Evolutionary conservation across 2,113 vertebrate species (phyloP).

Genomic region (Ariopsis seemanni): DNA sequence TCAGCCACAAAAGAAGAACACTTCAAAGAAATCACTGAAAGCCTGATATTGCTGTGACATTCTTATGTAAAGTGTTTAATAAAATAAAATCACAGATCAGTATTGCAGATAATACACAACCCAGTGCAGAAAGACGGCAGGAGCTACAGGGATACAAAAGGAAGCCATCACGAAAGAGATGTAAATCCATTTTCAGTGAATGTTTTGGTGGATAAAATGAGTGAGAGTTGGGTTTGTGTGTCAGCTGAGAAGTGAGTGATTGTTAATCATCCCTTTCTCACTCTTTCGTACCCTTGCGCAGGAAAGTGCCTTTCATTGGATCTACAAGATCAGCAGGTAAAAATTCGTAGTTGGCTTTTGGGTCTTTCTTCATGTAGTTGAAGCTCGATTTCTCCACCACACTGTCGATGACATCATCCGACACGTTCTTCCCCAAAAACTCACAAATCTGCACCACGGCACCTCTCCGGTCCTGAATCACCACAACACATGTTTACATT

Average conservation of each 20-base stretch:
- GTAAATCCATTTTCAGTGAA: not conserved
- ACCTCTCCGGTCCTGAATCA: conserved; percentile 62
- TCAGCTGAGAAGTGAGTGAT: not conserved
- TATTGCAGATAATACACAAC: not conserved
- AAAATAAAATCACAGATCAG: not conserved
- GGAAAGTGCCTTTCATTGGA: conserved; percentile 42
- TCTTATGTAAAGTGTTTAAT: not conserved
- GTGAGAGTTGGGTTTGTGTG: not conserved
- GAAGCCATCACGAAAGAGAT: not conserved
- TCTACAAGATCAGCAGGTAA: conserved; percentile 44
- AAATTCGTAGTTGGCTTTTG: conserved; percentile 61
- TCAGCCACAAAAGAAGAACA: no score
- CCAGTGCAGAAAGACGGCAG: not conserved
- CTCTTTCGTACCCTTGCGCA: conserved; percentile 59
- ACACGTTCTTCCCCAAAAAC: conserved; percentile 66
- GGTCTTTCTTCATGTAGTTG: conserved; percentile 64
- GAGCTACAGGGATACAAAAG: not conserved
- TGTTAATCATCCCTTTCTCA: not conserved
- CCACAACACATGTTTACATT: not conserved
- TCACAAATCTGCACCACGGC: conserved; percentile 64
- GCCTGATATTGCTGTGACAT: no score
- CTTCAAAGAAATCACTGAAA: no score
- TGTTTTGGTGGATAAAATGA: not conserved
- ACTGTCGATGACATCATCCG: conserved; percentile 58
- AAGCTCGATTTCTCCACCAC: conserved; percentile 66